Evolutionary conservation across 2,888 invertebrate genomes (phyloP), one percentile per base, ranked within the genome.

Genomic region (Keiferia lycopersicella): DNA sequence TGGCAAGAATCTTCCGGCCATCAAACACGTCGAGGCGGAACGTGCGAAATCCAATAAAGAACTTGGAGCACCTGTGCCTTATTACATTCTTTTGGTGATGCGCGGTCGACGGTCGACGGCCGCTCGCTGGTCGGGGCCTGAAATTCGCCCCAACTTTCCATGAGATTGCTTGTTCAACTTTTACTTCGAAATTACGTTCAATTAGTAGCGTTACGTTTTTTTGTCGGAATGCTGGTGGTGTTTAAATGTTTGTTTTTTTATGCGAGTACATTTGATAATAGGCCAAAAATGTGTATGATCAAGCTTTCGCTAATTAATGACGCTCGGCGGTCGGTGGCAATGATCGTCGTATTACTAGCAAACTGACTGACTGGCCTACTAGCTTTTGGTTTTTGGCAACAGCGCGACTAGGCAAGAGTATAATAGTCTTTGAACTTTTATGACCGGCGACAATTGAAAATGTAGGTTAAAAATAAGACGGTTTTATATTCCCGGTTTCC

Each of bases 41-140:
- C 88, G 89, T 84, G 87, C 84, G 86, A 89, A 90, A 91, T 91
- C 88, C 89, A 91, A 91, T 91, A 91, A 91, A 88, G 89, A 88
- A 88, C 80, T 84, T 80, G 82, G 81, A 81, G 82, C 90, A 91
- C 91, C 91, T 91, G 90, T 81, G 83, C 86, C 87, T 88, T 91
- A 91, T 91, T 90, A 90, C 91, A 91, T 91, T 91, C 91, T 86
- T 88, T 84, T 80, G 82, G 83, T 82, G 87, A 82, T 86, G 82
- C 85, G 84, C 80, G 81, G 77, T 79, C 82, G 78, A 69, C 71
- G 75, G 78, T 75, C 78, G 74, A 75, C 81, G 79, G 78, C 86
- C 87, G 87, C 85, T 84, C 80, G 79, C 81, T 11, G n/a, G n/a
- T n/a, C n/a, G n/a, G 77, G 69, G 70, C 74, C 75, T 81, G 79